These are phyloP conservation scores for Sinotaia quadrata DNA, from an alignment of 2,888 invertebrate genomes.

Conservation along the genomic window DNA sequence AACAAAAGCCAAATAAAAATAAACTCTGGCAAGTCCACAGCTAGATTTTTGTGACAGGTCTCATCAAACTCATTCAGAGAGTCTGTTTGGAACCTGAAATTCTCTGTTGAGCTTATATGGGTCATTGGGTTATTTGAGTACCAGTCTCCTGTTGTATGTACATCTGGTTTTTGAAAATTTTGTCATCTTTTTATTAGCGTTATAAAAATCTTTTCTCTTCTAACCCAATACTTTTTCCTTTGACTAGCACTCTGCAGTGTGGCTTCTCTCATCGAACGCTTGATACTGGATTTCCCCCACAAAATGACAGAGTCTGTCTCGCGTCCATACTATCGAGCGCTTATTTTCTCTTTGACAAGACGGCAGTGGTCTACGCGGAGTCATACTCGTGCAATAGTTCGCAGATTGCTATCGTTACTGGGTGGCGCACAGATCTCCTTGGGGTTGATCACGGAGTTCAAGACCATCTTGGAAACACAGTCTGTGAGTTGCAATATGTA, in stretches of 20 bases:
- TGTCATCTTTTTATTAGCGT: too few relatives aligned
- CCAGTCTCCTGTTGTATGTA: too few relatives aligned
- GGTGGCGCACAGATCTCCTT: constrained; percentile 79
- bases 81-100: too few relatives aligned
- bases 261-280: constrained; percentile 81
- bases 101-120: too few relatives aligned
- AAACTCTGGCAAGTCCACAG: too few relatives aligned
- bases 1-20: too few relatives aligned
- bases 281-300: constrained; percentile 81
- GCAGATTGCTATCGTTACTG: constrained; percentile 76
- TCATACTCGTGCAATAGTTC: constrained; percentile 78
- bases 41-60: too few relatives aligned
- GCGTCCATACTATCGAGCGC: constrained; percentile 81
- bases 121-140: too few relatives aligned
- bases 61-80: too few relatives aligned
- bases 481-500: constrained; percentile 53
- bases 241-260: constrained; percentile 80
- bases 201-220: too few relatives aligned
- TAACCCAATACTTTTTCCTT: too few relatives aligned
- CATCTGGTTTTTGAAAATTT: too few relatives aligned
- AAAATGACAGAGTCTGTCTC: constrained; percentile 78
- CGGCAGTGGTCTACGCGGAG: constrained; percentile 78
- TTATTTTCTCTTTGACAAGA: constrained; percentile 81
- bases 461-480: constrained; percentile 78
- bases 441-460: constrained; percentile 80